phyloP scores from a whole-genome alignment of 2,113 vertebrate species.

The Erythrocercus mccallii region DNA sequence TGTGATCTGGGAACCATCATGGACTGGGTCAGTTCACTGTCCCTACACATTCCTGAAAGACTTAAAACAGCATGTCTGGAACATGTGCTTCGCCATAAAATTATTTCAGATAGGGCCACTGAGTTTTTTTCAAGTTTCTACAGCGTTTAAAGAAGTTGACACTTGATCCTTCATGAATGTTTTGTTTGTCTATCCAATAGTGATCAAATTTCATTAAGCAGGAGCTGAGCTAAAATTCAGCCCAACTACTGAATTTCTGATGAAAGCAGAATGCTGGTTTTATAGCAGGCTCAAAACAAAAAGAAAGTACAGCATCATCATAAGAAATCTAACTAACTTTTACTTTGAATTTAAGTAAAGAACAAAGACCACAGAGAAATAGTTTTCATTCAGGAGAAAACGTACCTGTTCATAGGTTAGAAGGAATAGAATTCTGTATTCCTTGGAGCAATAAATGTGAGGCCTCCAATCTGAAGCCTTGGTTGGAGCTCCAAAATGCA shows the following conservation, averaged over 20 bases:
- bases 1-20: not conserved
- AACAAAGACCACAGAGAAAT: not conserved
- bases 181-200: not conserved
- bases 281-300: not conserved
- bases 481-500: not conserved
- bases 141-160: not conserved
- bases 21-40: not conserved
- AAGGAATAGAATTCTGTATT: not conserved
- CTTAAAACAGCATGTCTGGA: not conserved
- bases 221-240: not conserved
- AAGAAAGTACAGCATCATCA: not conserved
- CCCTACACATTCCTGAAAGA: not conserved
- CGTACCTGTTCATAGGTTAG: fast-evolving
- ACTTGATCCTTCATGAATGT: not conserved
- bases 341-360: not conserved
- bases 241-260: not conserved
- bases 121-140: not conserved
- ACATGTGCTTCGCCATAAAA: not conserved
- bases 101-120: not conserved
- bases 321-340: not conserved
- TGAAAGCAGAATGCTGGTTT: not conserved
- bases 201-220: not conserved
- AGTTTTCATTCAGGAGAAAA: not conserved
- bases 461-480: not conserved
- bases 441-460: not conserved